phyloP scores from a whole-genome alignment of 2,888 invertebrate species.

The Flabesymbios commensalis region DNA sequence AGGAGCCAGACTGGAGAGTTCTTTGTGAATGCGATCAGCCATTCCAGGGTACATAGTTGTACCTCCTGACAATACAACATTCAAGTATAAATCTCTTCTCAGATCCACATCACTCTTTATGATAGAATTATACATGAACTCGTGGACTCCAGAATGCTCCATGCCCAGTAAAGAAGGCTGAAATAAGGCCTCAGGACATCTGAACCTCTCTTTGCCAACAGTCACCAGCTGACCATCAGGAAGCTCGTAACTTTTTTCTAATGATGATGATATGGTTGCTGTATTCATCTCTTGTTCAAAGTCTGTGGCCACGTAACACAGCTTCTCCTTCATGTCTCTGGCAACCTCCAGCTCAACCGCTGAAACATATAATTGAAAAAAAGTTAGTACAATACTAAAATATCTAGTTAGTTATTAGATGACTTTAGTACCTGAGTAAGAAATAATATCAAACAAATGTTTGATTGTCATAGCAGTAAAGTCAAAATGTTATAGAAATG shows the following conservation, averaged over 20 bases:
- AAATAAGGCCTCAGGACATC: conserved; percentile 37
- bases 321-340: conserved; percentile 90
- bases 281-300: conserved; percentile 89
- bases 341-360: conserved; percentile 79
- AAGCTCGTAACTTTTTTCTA: conserved; percentile 43
- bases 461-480: no score
- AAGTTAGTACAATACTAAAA: no score
- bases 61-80: conserved; percentile 68
- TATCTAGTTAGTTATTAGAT: no score
- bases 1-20: no score
- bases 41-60: conserved; percentile 94
- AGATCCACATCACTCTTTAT: conserved; percentile 54
- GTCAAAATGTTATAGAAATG: no score
- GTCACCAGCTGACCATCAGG: conserved; percentile 47
- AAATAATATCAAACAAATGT: no score
- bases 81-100: conserved; percentile 49
- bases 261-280: conserved; percentile 34
- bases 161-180: conserved; percentile 40
- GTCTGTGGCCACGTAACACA: conserved; percentile 89
- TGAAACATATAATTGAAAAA: no score
- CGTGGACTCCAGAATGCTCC: conserved; percentile 42
- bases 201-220: conserved; percentile 47
- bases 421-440: no score
- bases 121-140: conserved; percentile 48
- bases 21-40: no score